These are phyloP conservation scores for Diabrotica virgifera DNA, from an alignment of 1,140 invertebrate genomes.

Conservation along the genomic window DNA sequence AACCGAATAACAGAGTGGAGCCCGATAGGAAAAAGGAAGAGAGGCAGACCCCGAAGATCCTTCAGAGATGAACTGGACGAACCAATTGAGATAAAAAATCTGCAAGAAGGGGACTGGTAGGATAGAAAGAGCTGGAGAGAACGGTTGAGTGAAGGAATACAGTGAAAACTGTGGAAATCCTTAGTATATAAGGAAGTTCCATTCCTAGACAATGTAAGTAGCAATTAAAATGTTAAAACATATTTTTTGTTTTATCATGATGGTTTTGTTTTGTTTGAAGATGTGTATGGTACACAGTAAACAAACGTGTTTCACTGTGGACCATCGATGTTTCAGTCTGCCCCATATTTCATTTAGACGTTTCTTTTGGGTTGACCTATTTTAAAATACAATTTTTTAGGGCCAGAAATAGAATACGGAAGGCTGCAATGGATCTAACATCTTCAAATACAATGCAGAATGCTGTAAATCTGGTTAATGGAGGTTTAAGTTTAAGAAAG, in stretches of 20 bases:
- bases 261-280: not conserved
- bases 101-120: no score
- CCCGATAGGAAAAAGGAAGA: no score
- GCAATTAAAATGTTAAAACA: not conserved
- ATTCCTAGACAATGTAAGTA: not conserved
- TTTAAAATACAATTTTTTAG: not conserved
- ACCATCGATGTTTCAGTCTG: not conserved
- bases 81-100: no score
- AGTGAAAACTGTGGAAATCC: no score
- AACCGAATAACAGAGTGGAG: no score
- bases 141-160: no score
- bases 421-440: slow-evolving; percentile 5
- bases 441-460: not conserved
- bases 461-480: not conserved
- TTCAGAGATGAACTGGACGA: no score
- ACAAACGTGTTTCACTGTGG: not conserved
- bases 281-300: not conserved
- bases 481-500: slow-evolving; percentile 1
- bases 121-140: no score
- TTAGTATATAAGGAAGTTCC: not conserved
- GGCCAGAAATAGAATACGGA: not conserved
- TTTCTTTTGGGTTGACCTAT: not conserved
- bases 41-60: no score
- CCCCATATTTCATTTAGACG: not conserved
- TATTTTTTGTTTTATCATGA: not conserved